These are phyloP conservation scores for Dasysyrphus albostriatus DNA, from an alignment of 2,888 invertebrate species.

Conservation along the genomic window DNA sequence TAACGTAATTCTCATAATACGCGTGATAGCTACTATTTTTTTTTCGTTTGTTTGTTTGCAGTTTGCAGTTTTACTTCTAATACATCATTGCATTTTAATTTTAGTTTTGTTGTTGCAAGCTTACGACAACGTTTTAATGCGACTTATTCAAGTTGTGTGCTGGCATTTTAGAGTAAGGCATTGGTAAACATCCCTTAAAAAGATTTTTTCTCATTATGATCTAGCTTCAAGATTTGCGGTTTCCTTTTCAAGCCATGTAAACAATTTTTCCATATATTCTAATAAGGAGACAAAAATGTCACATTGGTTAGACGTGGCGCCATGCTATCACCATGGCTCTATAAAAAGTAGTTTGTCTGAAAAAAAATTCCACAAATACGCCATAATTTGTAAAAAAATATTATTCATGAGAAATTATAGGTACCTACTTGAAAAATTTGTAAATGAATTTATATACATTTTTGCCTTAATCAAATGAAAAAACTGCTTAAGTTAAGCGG, in stretches of 20 bases:
- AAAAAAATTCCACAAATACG: not conserved
- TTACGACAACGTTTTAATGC: constrained; percentile 17
- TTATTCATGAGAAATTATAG: too few species aligned
- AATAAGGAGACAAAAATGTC: not conserved
- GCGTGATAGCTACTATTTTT: constrained; percentile 54
- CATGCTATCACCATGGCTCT: not conserved
- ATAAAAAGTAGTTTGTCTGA: not conserved
- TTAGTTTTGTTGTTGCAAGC: constrained; percentile 5
- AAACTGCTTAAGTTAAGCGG: too few species aligned
- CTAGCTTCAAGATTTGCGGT: not conserved
- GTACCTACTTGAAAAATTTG: too few species aligned
- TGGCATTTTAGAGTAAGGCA: not conserved
- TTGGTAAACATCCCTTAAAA: constrained; percentile 31
- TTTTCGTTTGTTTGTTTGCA: not conserved
- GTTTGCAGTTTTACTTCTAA: constrained; percentile 20
- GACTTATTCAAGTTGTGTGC: not conserved
- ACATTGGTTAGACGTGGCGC: constrained; percentile 23
- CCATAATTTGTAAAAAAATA: not conserved
- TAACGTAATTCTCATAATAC: constrained; percentile 56
- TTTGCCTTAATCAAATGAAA: too few species aligned
- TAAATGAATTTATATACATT: too few species aligned
- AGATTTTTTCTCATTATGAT: constrained; percentile 6
- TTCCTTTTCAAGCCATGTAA: not conserved
- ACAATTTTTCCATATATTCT: not conserved
- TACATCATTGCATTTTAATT: constrained; percentile 23